Base-by-base conservation (phyloP, 2,113 vertebrate species). In the Melozone crissalis region DNA sequence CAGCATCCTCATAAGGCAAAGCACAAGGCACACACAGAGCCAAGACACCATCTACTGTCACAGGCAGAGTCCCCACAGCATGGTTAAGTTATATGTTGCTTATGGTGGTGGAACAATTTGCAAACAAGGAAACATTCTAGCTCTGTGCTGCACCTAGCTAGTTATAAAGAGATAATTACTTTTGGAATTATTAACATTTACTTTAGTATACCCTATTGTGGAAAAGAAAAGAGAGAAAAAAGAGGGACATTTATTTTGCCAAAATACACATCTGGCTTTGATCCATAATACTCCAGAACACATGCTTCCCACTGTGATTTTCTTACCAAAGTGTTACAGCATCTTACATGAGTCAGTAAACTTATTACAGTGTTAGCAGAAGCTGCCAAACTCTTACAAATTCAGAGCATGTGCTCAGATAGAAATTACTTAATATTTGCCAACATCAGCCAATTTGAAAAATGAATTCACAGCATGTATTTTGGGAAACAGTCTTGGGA, bases 271-370 rank as follows among this genome's bases (percentile, higher is more conserved):
- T 77, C 87, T 95, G 86, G 67, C 65, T 95, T 92, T 95, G 72
- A 90, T 91, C 78, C 51, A 51, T 44, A 79, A 74, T 24, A 55
- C 90, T 90, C 86, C 82, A 94, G 76, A 94, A 81, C 72, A 90
- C 93, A 89, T 61, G 59, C 49, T 82, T 89, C 84, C 89, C 81
- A 95, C 75, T 69, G 79, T 84, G 65, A 87, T 91, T 95, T 96
- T 93, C 84, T 92, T 84, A 93, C 65, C 55, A n/a, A 92, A 93
- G 49, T 47, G 74, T 78, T 93, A 90, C 59, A 94, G 90, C 77
- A 88, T 91, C 87, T 95, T 89, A 78, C 39, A 87, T 87, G 93
- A 97, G 92, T 95, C 79, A 97, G 73, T 94, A 95, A 89, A 92
- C 81, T 93, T 63, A 89, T 76, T 88, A 78, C 57, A 90, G 55